Evolutionary conservation across 2,888 invertebrate species (phyloP), one percentile per base, ranked within the genome.

Genomic region (Leistus spinibarbis): DNA sequence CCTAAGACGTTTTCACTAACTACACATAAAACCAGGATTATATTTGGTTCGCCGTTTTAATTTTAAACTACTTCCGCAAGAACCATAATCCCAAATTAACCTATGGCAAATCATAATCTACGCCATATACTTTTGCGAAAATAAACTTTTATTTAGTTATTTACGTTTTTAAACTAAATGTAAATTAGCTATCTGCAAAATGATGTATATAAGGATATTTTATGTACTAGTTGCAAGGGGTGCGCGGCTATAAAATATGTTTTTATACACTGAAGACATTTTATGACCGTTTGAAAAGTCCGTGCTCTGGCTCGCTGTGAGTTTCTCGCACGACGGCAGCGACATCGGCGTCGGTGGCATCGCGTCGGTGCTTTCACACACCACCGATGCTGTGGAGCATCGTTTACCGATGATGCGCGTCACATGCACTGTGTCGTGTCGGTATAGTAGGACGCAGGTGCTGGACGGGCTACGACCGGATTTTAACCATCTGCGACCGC

Each of bases 401-500:
- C 60, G 60, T 60, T 60, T 60, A 60, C 60, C 16, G 60, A 60
- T 60, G 60, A 60, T 60, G 60, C 60, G 60, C 60, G 60, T 60
- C 60, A 60, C 60, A 20, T 19, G 60, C 60, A 60, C 4, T 22
- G 60, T 60, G 40, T 40, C 40, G 40, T 40, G 13, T 40, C 40
- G 40, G 10, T 40, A 54, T 20, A 57, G 57, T 23, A 17, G 24
- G 69, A 53, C 69, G 24, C 69, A 70, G 69, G 69, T 70, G 69
- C 54, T 27, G 63, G 40, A 27, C 69, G 40, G 40, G 60, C 63
- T 68, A 27, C 60, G 62, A 54, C 54, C 53, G 69, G 69, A 70
- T 70, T 70, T 40, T 70, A 70, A 70, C 60, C 69, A 70, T 70
- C 69, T 70, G 63, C 53, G 63, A 40, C 62, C 62, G 68, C 40